Conservation (phyloP, 2,797 vertebrate species). For the Enoplosus armatus region DNA sequence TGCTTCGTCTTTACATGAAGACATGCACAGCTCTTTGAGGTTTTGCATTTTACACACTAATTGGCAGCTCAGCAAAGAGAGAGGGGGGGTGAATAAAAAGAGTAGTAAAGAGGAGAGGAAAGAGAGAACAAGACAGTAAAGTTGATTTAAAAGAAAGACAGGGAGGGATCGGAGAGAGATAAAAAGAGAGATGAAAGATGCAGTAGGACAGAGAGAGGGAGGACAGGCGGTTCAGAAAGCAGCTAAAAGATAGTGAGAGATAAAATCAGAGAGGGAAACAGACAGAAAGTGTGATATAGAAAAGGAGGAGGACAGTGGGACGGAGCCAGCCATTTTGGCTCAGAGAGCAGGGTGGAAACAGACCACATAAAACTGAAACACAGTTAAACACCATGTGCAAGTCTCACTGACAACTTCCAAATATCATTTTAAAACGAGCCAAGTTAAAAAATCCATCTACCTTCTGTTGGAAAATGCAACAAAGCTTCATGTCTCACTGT, state of each 20-base stretch:
- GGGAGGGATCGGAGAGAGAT: not conserved
- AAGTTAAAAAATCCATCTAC: not conserved
- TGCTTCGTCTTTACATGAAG: slow-evolving; percentile 9
- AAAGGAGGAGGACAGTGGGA: not conserved
- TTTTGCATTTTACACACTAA: slow-evolving; percentile 55
- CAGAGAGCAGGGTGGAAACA: not conserved
- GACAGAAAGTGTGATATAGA: not conserved
- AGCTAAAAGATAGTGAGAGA: not conserved
- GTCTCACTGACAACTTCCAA: not conserved
- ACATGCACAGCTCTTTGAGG: slow-evolving; percentile 25
- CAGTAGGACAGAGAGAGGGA: not conserved
- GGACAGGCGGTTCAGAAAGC: not conserved
- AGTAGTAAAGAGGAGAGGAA: not conserved
- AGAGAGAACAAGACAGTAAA: slow-evolving; percentile 11
- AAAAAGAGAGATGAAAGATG: slow-evolving; percentile 2
- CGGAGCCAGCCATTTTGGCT: not conserved
- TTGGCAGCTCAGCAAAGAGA: slow-evolving; percentile 41
- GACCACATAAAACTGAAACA: not conserved
- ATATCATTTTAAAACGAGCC: slow-evolving; percentile 1
- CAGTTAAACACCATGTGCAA: not conserved
- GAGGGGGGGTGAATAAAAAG: not conserved
- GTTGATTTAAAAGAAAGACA: slow-evolving; percentile 22
- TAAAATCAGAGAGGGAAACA: not conserved
- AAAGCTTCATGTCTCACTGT: not conserved
- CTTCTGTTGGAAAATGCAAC: slow-evolving; percentile 3